phyloP scores from a whole-genome alignment of 2,888 invertebrate genomes.

The Drosophila limbata region DNA sequence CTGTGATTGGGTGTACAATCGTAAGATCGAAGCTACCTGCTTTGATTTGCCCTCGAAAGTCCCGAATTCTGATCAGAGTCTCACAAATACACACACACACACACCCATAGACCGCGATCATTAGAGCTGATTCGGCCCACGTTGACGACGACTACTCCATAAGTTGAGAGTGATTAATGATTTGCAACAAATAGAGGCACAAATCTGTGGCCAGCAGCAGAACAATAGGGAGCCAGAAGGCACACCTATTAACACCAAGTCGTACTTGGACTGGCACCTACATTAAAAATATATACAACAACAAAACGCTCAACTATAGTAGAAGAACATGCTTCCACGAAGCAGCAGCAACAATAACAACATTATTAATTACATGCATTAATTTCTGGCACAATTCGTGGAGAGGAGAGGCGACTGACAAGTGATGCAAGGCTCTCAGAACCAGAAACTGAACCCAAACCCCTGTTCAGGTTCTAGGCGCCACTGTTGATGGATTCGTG shows the following conservation, averaged over 20 bases:
- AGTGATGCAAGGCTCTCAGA: slow-evolving; percentile 69
- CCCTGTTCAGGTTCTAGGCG: slow-evolving; percentile 68
- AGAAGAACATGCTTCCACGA: slow-evolving; percentile 60
- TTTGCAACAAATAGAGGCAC: slow-evolving; percentile 64
- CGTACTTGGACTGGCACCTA: slow-evolving; percentile 58
- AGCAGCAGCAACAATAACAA: slow-evolving; percentile 52
- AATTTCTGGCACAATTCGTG: slow-evolving; percentile 66
- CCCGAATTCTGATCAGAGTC: slow-evolving; percentile 22
- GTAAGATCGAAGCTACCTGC: slow-evolving; percentile 61
- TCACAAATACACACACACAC: neutral
- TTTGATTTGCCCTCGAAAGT: slow-evolving; percentile 34
- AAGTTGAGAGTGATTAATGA: slow-evolving; percentile 72
- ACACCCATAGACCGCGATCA: slow-evolving; percentile 43
- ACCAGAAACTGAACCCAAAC: slow-evolving; percentile 13
- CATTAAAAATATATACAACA: slow-evolving; percentile 17
- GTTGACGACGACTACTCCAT: slow-evolving; percentile 63
- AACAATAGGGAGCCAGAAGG: slow-evolving; percentile 71
- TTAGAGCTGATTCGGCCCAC: slow-evolving; percentile 50
- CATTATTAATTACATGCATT: slow-evolving; percentile 80
- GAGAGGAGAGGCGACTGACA: slow-evolving; percentile 50
- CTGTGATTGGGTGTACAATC: slow-evolving; percentile 40
- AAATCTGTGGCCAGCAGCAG: slow-evolving; percentile 64
- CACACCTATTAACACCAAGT: slow-evolving; percentile 78
- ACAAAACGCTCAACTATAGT: slow-evolving; percentile 21
- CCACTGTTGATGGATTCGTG: slow-evolving; percentile 82